These are phyloP conservation scores for Sciurus vulgaris DNA, from an alignment of 2,797 vertebrate genomes.

Conservation along the genomic window DNA sequence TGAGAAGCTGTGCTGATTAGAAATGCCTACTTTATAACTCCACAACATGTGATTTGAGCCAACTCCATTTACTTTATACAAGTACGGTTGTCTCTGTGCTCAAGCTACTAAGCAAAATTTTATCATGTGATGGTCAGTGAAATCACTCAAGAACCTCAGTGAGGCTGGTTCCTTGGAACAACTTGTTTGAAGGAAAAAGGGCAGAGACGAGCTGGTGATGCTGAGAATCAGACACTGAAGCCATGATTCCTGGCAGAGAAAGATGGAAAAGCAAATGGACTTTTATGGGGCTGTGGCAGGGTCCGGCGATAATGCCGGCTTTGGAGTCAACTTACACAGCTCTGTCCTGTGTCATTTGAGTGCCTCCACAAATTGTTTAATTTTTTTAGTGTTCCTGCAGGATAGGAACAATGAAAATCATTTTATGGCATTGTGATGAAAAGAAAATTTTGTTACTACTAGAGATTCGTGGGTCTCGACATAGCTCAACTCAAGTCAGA, in stretches of 20 bases:
- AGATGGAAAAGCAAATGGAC: not conserved
- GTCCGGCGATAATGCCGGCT: not conserved
- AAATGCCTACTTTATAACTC: not conserved
- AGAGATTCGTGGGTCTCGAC: not conserved
- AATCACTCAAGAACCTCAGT: not conserved
- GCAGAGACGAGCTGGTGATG: not conserved
- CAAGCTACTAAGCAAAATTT: slow-evolving; percentile 16
- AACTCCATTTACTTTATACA: not conserved
- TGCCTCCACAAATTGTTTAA: not conserved
- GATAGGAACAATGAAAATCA: not conserved
- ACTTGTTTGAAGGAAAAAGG: not conserved
- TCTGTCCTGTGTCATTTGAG: not conserved
- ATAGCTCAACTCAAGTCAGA: not conserved
- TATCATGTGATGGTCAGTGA: not conserved
- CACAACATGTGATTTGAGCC: slow-evolving; percentile 18
- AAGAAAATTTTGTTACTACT: slow-evolving; percentile 25
- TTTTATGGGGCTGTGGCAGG: not conserved
- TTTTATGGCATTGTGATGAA: not conserved
- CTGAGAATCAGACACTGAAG: not conserved
- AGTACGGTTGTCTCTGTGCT: slow-evolving; percentile 12
- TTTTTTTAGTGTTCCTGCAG: slow-evolving; percentile 18
- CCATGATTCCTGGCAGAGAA: not conserved
- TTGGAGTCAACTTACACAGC: not conserved
- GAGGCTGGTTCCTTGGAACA: not conserved
- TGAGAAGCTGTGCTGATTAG: not conserved